phyloP scores from a whole-genome alignment of 2,888 invertebrate genomes.

The Xestia c-nigrum region DNA sequence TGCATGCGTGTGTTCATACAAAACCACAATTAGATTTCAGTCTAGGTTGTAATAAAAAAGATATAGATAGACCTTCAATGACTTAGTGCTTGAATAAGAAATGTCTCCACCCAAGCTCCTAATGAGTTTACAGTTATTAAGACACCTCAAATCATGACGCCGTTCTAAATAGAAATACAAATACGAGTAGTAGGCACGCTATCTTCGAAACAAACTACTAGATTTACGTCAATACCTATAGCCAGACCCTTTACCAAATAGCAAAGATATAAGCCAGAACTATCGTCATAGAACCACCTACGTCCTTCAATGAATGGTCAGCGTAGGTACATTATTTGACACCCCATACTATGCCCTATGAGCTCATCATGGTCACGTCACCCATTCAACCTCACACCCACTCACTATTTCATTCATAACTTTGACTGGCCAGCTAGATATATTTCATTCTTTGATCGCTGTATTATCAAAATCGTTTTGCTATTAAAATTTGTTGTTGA shows the following conservation, averaged over 20 bases:
- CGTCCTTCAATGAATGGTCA: constrained; percentile 17
- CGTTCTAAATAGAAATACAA: not conserved
- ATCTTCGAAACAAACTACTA: not conserved
- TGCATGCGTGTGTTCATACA: constrained; percentile 51
- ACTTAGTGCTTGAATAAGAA: not conserved
- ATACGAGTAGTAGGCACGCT: not conserved
- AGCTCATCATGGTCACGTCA: constrained; percentile 63
- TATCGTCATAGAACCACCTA: constrained; percentile 15
- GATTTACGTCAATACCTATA: not conserved
- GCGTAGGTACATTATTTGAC: constrained; percentile 56
- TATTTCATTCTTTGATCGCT: constrained; percentile 57
- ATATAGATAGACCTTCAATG: constrained; percentile 34
- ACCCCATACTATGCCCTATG: constrained; percentile 60
- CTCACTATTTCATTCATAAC: constrained; percentile 67
- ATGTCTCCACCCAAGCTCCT: not conserved
- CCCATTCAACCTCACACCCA: constrained; percentile 69
- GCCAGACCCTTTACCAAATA: not conserved
- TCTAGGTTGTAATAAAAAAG: constrained; percentile 34
- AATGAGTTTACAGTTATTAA: not conserved
- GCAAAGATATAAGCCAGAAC: not conserved
- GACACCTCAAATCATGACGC: not conserved
- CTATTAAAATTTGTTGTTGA: constrained; percentile 38
- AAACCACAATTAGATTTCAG: constrained; percentile 53
- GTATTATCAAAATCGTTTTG: constrained; percentile 55
- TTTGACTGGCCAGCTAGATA: constrained; percentile 48